Evolutionary conservation across 2,797 vertebrate genomes (phyloP).

Genomic region (Bradypodion pumilum): DNA sequence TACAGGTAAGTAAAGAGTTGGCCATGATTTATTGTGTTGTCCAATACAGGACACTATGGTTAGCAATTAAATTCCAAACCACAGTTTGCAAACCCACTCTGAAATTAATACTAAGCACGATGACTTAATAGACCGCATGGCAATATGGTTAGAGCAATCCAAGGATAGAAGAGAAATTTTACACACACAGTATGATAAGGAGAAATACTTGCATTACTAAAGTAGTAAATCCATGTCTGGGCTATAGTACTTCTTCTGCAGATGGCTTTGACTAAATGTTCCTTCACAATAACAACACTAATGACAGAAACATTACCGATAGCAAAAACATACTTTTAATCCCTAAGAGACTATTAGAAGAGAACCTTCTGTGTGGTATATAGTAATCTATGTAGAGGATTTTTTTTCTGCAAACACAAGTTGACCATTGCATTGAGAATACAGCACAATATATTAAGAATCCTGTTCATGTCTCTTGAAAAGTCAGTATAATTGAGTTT

Average conservation of each 20-base stretch:
- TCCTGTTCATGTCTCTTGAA: background rate
- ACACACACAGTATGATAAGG: background rate
- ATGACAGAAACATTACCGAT: too few relatives aligned
- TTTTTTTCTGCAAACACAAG: background rate
- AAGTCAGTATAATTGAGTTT: background rate
- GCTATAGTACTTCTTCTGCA: background rate
- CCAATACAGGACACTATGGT: background rate
- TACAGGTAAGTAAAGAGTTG: background rate
- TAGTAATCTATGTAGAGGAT: background rate
- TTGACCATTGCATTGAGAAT: background rate
- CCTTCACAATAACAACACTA: background rate
- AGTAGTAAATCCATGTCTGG: background rate
- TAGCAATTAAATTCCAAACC: background rate
- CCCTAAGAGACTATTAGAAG: too few relatives aligned
- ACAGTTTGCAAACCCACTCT: background rate
- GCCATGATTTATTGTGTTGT: background rate
- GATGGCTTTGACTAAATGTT: background rate
- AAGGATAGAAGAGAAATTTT: background rate
- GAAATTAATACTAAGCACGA: background rate
- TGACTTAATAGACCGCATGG: background rate
- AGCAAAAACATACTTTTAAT: too few relatives aligned
- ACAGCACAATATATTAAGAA: background rate
- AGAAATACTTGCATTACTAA: slow-evolving; percentile 21
- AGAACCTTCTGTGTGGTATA: background rate
- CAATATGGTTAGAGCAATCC: background rate